These are phyloP conservation scores for Heliconius sara DNA, from an alignment of 2,888 invertebrate species.

Conservation along the genomic window DNA sequence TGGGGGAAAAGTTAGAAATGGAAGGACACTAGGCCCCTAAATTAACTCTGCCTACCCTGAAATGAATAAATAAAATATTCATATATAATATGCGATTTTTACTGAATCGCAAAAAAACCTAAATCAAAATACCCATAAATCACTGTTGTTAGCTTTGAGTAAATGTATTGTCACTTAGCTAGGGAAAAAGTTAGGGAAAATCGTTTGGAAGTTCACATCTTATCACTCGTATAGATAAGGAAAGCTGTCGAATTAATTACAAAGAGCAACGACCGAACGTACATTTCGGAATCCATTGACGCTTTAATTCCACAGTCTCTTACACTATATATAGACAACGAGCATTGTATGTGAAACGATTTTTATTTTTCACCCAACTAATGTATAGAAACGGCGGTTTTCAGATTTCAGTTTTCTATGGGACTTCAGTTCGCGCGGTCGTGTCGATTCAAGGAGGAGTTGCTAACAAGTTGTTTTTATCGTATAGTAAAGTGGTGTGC, in stretches of 20 bases:
- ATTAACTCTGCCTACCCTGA: too few relatives aligned
- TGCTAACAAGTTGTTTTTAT: neutral
- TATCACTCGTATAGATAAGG: constrained; percentile 24
- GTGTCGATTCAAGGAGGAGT: constrained; percentile 18
- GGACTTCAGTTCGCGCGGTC: constrained; percentile 31
- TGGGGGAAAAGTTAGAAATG: too few relatives aligned
- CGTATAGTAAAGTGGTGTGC: neutral
- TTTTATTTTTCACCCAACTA: neutral
- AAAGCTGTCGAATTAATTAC: constrained; percentile 26
- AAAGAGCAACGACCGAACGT: neutral
- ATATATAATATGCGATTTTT: too few relatives aligned
- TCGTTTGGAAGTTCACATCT: constrained; percentile 20
- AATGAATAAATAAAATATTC: too few relatives aligned
- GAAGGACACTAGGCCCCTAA: too few relatives aligned
- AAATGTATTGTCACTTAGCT: constrained; percentile 5
- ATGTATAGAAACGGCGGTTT: constrained; percentile 17
- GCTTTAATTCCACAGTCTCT: neutral
- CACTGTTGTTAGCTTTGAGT: neutral
- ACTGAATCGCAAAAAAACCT: too few relatives aligned
- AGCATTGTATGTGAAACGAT: neutral
- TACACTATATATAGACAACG: neutral
- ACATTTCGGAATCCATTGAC: neutral
- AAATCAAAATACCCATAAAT: neutral
- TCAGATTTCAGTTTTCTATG: constrained; percentile 38
- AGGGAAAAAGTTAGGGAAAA: constrained; percentile 13